Conservation (phyloP, 2,797 vertebrate species). For the Gobio occitaniae region DNA sequence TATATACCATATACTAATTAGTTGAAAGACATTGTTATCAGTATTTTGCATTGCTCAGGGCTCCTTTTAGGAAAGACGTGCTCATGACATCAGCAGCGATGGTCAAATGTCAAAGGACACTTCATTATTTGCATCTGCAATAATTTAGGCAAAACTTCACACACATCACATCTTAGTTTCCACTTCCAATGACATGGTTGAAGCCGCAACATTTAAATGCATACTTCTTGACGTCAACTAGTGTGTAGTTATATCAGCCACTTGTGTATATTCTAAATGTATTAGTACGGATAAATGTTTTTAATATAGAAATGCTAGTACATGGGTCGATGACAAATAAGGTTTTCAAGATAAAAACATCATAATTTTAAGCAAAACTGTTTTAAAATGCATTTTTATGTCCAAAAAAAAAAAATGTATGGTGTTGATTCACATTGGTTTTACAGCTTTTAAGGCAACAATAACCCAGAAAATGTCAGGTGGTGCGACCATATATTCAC, state of each 20-base stretch:
- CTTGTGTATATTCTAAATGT: neutral
- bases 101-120: constrained; percentile 23
- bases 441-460: no score
- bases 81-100: neutral
- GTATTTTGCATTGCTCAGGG: neutral
- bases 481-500: no score
- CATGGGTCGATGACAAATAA: no score
- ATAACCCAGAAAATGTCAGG: no score
- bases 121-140: constrained; percentile 40
- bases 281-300: neutral
- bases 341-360: no score
- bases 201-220: constrained; percentile 33
- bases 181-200: constrained; percentile 41
- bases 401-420: no score
- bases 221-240: constrained; percentile 35
- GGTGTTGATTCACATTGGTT: no score
- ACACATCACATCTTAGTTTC: constrained; percentile 42
- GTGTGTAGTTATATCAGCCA: constrained; percentile 34
- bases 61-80: neutral
- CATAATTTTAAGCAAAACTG: no score
- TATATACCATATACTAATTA: neutral
- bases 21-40: neutral
- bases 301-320: neutral
- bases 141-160: constrained; percentile 40
- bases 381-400: no score